phyloP scores from a whole-genome alignment of 1,140 invertebrate species.

The Lepidurus packardi region DNA sequence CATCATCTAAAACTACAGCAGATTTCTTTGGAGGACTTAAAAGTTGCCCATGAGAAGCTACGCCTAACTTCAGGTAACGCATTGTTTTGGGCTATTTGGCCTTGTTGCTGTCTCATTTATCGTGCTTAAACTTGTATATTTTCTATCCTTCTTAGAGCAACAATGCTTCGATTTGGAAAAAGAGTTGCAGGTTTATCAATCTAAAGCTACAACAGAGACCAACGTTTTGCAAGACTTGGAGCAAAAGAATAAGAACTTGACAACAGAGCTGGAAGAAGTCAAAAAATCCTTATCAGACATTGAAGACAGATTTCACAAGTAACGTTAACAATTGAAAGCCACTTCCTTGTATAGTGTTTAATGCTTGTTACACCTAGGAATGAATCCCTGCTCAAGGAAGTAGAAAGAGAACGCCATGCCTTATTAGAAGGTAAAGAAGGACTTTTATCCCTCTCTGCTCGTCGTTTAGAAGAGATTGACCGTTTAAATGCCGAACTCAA shows the following conservation, averaged over 20 bases:
- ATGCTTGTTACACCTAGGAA: conserved; percentile 18
- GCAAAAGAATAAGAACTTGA: conserved; percentile 23
- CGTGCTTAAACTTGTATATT: not conserved
- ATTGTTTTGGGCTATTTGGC: not conserved
- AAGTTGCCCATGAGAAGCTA: not conserved
- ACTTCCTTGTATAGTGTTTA: not conserved
- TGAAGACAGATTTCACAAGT: conserved; percentile 23
- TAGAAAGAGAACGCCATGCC: conserved; percentile 42
- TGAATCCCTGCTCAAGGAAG: conserved; percentile 27
- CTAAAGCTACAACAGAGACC: conserved; percentile 40
- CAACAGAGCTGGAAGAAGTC: not conserved
- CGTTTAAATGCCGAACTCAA: conserved; percentile 47
- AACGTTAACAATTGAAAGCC: not conserved
- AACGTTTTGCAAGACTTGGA: conserved; percentile 31
- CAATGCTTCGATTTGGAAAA: conserved; percentile 45
- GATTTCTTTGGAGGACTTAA: not conserved
- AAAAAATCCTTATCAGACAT: conserved; percentile 22
- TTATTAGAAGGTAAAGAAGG: conserved; percentile 36
- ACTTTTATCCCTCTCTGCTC: conserved; percentile 30
- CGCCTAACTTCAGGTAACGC: not conserved
- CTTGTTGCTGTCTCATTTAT: not conserved
- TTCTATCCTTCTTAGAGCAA: conserved; percentile 42
- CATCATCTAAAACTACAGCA: not conserved
- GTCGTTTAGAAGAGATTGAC: conserved; percentile 33
- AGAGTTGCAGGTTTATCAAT: conserved; percentile 40